A percentile compares a stretch with the other conserved stretches of the same genome.
These are phyloP conservation scores for Lapara coniferarum DNA, from an alignment of 2,888 invertebrate genomes.

Conservation along the genomic window DNA sequence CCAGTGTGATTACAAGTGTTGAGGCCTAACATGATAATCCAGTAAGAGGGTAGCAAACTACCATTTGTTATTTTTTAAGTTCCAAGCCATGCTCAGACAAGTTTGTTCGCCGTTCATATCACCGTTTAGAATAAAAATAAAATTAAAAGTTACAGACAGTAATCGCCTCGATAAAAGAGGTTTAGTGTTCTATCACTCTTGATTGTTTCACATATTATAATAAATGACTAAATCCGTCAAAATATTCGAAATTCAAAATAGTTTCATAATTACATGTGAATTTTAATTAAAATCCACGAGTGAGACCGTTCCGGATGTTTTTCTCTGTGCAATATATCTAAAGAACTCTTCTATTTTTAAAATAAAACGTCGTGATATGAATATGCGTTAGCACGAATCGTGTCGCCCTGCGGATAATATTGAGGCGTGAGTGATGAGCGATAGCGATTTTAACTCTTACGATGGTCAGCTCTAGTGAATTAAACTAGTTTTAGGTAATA, in stretches of 20 bases:
- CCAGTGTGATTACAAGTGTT: no score
- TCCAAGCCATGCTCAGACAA: no score
- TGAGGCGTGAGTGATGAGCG: neutral
- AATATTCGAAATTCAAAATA: neutral
- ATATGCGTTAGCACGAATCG: slow-evolving; percentile 24
- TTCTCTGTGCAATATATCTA: slow-evolving; percentile 13
- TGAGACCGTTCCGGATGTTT: slow-evolving; percentile 4
- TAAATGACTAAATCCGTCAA: neutral
- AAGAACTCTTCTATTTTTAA: slow-evolving; percentile 18
- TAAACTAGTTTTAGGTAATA: no score
- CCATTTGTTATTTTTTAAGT: no score
- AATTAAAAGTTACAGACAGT: no score
- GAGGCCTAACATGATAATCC: no score
- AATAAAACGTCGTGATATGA: slow-evolving; percentile 19
- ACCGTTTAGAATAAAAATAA: no score
- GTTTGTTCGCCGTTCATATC: no score
- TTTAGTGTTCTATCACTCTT: no score
- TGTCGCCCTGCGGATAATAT: slow-evolving; percentile 22
- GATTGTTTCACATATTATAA: neutral
- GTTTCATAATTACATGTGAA: neutral
- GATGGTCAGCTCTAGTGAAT: no score
- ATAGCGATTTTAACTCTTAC: neutral
- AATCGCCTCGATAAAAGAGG: no score
- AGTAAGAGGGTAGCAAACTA: no score
- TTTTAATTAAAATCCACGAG: slow-evolving; percentile 6